A percentile compares a stretch with the other conserved stretches of the same genome.
Evolutionary conservation across 2,888 invertebrate genomes (phyloP).

Genomic region (Lasioglossum malachurum): DNA sequence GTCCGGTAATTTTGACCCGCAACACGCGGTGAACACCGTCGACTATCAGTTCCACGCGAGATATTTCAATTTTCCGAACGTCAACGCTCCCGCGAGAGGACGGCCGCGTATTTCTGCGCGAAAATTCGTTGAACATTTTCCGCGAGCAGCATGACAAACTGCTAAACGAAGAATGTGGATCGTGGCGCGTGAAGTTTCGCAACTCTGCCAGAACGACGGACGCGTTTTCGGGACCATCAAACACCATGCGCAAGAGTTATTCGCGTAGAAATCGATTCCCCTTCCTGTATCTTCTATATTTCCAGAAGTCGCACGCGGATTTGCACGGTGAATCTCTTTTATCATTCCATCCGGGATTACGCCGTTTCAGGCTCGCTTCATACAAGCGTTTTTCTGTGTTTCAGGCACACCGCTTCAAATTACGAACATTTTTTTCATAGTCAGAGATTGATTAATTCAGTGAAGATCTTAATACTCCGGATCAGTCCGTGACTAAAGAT

Average conservation of each 20-base stretch:
- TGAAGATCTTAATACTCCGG: too few species aligned
- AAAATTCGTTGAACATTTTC: conserved; percentile 5
- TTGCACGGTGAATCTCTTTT: neutral
- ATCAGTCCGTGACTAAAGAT: too few species aligned
- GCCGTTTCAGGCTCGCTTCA: neutral
- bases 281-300: neutral
- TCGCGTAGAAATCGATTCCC: neutral
- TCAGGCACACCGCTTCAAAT: neutral
- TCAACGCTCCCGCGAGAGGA: conserved; percentile 21
- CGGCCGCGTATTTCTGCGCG: neutral
- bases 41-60: conserved; percentile 9
- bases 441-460: too few species aligned
- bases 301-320: neutral
- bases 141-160: conserved; percentile 7
- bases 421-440: neutral
- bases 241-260: neutral
- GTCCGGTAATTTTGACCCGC: conserved; percentile 10
- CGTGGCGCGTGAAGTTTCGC: conserved; percentile 10
- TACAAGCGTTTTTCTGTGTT: neutral
- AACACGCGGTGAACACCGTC: neutral
- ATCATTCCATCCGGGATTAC: neutral
- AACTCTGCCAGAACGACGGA: neutral
- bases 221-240: conserved; percentile 10
- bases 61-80: conserved; percentile 36
- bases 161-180: conserved; percentile 1